These are phyloP conservation scores for Penaeus monodon DNA, from an alignment of 2,888 invertebrate genomes.

Conservation along the genomic window DNA sequence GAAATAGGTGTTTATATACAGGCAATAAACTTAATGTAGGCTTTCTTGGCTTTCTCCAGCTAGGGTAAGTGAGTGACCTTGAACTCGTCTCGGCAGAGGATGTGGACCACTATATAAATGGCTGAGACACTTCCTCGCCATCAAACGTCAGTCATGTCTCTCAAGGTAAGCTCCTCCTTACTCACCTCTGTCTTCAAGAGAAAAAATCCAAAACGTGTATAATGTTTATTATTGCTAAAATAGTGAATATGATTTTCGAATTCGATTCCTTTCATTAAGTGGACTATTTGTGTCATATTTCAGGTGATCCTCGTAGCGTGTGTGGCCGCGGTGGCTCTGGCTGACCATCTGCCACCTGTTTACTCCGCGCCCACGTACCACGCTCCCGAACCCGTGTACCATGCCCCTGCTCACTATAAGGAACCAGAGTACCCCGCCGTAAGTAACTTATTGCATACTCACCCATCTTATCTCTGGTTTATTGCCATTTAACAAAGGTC, in stretches of 20 bases:
- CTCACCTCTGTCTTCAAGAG: too few species aligned
- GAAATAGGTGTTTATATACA: too few species aligned
- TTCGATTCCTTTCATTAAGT: neutral
- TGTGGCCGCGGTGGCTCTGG: neutral
- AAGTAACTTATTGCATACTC: neutral
- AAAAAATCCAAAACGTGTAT: too few species aligned
- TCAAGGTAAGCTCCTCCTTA: too few species aligned
- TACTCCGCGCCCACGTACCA: neutral
- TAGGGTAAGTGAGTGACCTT: too few species aligned
- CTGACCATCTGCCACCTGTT: neutral
- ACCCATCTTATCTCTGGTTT: neutral
- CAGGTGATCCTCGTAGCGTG: constrained; percentile 3
- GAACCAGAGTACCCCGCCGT: neutral
- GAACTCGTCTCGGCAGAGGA: too few species aligned
- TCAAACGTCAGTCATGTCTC: too few species aligned
- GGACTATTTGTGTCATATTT: neutral
- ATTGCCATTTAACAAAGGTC: neutral
- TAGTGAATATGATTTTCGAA: neutral
- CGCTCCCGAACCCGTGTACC: neutral
- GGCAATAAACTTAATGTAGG: too few species aligned
- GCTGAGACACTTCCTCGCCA: too few species aligned
- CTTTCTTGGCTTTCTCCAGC: too few species aligned
- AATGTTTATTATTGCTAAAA: neutral
- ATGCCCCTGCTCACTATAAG: neutral
- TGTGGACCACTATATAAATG: too few species aligned